These are phyloP conservation scores for Euproctis similis DNA, from an alignment of 2,888 invertebrate species.

Conservation along the genomic window DNA sequence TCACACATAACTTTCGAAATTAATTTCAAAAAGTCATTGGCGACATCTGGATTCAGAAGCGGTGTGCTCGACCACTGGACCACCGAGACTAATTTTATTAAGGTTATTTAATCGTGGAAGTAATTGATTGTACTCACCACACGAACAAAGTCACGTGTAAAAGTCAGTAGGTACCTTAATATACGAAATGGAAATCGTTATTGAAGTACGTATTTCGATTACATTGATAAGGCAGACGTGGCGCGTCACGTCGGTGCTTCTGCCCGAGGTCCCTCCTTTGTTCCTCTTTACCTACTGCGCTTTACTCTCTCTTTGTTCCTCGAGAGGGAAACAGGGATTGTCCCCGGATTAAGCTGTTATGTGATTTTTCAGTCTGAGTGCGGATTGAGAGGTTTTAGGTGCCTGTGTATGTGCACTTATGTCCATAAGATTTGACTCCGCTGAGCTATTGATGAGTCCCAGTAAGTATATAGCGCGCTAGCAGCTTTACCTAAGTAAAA, in stretches of 20 bases:
- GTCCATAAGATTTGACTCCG: too few species aligned
- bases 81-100: too few species aligned
- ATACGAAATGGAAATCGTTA: slow-evolving; percentile 20
- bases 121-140: not conserved
- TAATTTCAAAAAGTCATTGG: too few species aligned
- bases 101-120: too few species aligned
- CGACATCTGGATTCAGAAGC: too few species aligned
- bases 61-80: too few species aligned
- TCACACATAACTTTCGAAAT: too few species aligned
- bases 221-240: slow-evolving; percentile 35
- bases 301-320: slow-evolving; percentile 20
- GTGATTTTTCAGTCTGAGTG: slow-evolving; percentile 40
- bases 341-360: slow-evolving; percentile 37
- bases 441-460: not conserved
- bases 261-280: slow-evolving; percentile 22
- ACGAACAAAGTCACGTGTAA: too few species aligned
- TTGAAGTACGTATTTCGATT: slow-evolving; percentile 24
- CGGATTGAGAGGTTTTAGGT: slow-evolving; percentile 28
- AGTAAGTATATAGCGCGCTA: slow-evolving; percentile 3
- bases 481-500: too few species aligned
- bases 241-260: slow-evolving; percentile 19
- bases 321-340: slow-evolving; percentile 42
- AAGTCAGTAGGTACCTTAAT: slow-evolving; percentile 17
- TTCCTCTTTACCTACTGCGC: slow-evolving; percentile 8
- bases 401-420: slow-evolving; percentile 10